Base-by-base conservation (phyloP, 2,113 vertebrate species). In the Scartelaos histophorus region DNA sequence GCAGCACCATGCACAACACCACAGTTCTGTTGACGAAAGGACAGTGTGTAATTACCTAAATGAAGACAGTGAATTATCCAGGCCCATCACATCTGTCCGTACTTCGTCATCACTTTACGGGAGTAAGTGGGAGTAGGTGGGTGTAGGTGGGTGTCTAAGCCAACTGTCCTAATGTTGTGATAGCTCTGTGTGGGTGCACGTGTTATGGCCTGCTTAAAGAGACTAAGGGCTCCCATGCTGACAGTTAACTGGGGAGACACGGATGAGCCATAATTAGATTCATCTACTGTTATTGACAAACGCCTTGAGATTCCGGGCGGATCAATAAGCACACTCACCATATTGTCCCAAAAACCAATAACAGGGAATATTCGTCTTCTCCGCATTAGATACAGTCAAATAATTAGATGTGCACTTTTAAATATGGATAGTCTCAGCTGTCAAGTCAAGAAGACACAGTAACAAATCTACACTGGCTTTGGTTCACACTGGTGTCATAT, bases 181-280 rank as follows among this genome's bases (percentile, higher is more conserved):
- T 82, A 70, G 80, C 54, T 80, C 3, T 68, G 22, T 61, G 53
- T 70, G 69, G 49, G 58, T 65, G 35, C 72, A 67, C 66, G 45
- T 66, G 61, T 64, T 64, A 64, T 38, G 34, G 61, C 35, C 69
- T 73, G 58, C 74, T 78, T 49, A 62, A 65, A 64, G 71, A 82
- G 75, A 66, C 78, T 85, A 74, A 90, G 87, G 87, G 80, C 87
- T 90, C 90, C 91, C 89, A 78, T 81, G 88, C 82, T 86, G 89
- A 85, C 88, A 90, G 91, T 92, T 89, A 89, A 89, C 83, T 38
- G 81, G 81, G 84, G 80, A 80, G 81, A 88, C 78, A 58, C 74
- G 90, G 78, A 82, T 69, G 82, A 80, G 84, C 85, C 82, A 87
- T 90, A 92, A 92, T 92, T 92, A 92, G 91, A 91, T 90, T 89